Evolutionary conservation across 2,888 invertebrate genomes (phyloP), one percentile per base, ranked within the genome.

Genomic region (Ennomos quercinarius): DNA sequence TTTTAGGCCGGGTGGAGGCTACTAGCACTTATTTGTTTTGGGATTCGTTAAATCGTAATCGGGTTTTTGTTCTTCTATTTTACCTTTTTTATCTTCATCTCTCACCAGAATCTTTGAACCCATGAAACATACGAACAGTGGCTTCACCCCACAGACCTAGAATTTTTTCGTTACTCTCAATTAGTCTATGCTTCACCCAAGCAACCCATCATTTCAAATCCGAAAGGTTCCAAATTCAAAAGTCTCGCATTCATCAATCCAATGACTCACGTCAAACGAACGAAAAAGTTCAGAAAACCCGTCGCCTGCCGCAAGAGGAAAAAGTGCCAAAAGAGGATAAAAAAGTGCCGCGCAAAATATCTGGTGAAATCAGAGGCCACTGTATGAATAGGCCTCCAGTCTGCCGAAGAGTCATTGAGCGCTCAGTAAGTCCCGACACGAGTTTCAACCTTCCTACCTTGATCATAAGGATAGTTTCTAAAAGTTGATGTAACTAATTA

Each of bases 321-420:
- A 56, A 27, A 27, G 27, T 6, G 27, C 27, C 27, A 27, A 27
- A 27, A 27, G 27, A 27, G 27, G 58, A 44, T 50, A 59, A 71
- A 76, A 77, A 78, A 66, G 69, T 69, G 72, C 70, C 73, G 57
- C 68, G 66, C 67, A 65, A 71, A 76, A 76, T 74, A 73, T 72
- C 71, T 61, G 72, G 70, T 61, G 70, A 77, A 76, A 77, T 76
- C 76, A 68, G 73, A 51, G 68, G 54, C 60, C 64, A 66, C 61
- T 72, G 71, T 73, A 73, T 84, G 84, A 84, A 83, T 81, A 78
- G 83, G 76, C 76, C 81, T 83, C 73, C 70, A 78, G 71, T 34
- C 58, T 68, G 64, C 63, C 77, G 60, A 75, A 84, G 84, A 77
- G 76, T 70, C 80, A 81, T 79, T 81, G 78, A 83, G 71, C 57